These are phyloP conservation scores for Vicugna pacos DNA, from an alignment of 2,113 vertebrate species.

Conservation along the genomic window DNA sequence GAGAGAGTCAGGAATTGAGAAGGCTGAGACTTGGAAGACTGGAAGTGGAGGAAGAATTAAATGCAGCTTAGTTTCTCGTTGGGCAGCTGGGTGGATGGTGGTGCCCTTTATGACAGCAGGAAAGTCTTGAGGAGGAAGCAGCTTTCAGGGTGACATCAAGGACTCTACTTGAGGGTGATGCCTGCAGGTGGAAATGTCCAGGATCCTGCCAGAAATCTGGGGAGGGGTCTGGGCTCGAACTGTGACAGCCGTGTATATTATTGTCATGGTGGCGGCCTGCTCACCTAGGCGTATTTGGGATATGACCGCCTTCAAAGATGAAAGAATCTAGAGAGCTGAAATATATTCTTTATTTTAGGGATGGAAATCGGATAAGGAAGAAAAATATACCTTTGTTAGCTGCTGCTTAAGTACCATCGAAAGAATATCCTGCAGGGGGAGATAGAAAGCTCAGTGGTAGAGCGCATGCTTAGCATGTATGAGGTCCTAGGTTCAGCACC, in stretches of 20 bases:
- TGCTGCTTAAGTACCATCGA: conserved; percentile 71
- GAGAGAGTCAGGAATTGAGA: background rate
- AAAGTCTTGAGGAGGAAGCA: background rate
- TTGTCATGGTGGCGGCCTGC: background rate
- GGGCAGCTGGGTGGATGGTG: background rate
- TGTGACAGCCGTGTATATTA: background rate
- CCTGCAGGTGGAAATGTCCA: background rate
- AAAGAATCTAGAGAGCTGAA: background rate
- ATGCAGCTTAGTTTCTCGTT: background rate
- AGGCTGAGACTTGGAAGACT: background rate
- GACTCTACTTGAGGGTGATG: background rate
- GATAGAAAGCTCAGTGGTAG: too few relatives aligned
- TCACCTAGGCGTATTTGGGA: background rate
- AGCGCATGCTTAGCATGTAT: too few relatives aligned
- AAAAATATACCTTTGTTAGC: conserved; percentile 43
- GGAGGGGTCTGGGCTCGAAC: background rate
- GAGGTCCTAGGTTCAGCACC: too few relatives aligned
- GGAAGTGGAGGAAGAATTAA: background rate
- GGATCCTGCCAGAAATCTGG: background rate
- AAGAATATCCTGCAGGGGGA: conserved; percentile 58
- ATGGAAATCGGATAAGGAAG: background rate
- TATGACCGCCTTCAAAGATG: background rate
- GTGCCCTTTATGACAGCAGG: too few relatives aligned
- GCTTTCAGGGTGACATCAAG: background rate
- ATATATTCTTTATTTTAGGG: conserved; percentile 71